Conservation (phyloP, 2,113 vertebrate species). For the Vombatus ursinus region DNA sequence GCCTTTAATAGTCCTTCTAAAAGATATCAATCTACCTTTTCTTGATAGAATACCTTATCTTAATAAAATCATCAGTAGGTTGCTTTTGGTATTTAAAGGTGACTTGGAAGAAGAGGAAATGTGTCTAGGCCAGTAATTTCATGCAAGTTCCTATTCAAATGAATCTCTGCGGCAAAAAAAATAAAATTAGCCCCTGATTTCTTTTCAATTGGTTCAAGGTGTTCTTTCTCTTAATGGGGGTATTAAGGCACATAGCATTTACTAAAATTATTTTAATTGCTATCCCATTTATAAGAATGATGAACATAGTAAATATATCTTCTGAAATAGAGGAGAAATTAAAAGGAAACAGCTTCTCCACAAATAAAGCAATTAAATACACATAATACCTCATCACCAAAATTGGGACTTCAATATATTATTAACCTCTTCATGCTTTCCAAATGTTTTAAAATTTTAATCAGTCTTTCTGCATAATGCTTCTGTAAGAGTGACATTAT, state of each 20-base stretch:
- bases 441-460: constrained; percentile 10
- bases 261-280: constrained; percentile 37
- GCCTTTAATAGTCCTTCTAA: neutral
- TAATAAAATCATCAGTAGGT: neutral
- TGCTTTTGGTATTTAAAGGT: neutral
- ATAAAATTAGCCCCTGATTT: neutral
- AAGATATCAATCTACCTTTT: neutral
- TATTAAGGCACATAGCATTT: neutral
- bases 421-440: constrained; percentile 40
- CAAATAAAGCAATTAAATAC: constrained; percentile 28
- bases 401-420: constrained; percentile 20
- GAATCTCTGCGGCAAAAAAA: neutral
- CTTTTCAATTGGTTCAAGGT: constrained; percentile 26
- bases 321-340: constrained; percentile 19
- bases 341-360: neutral
- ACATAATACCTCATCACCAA: constrained; percentile 6
- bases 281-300: neutral
- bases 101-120: neutral
- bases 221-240: constrained; percentile 7
- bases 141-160: neutral
- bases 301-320: neutral
- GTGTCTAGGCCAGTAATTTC: neutral
- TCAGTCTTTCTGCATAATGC: neutral
- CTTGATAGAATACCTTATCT: neutral
- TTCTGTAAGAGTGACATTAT: constrained; percentile 2